A percentile compares a stretch with the other conserved stretches of the same genome.
Conservation (phyloP, 53 echinoderm and acorn worm species). For the Echinarachnius parma region DNA sequence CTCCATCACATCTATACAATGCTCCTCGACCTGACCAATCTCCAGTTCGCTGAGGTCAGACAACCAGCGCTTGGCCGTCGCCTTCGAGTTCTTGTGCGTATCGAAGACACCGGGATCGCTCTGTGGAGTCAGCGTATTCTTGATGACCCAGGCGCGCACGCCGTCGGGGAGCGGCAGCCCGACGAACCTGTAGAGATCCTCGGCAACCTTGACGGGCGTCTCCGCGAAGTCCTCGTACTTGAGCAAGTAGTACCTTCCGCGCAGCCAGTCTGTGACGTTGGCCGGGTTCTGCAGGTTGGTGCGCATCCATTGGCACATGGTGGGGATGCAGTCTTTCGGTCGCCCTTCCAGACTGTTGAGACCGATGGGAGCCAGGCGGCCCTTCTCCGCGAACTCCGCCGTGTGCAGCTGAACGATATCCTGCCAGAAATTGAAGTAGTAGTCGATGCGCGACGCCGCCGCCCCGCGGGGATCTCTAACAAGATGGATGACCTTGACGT, state of each 20-base stretch:
- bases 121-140: conserved; percentile 42
- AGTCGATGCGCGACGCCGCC: conserved; percentile 61
- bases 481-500: conserved; percentile 71
- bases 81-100: conserved; percentile 53
- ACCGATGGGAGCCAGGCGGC: conserved; percentile 17
- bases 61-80: conserved; percentile 55
- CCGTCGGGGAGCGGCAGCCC: conserved; percentile 39
- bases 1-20: conserved; percentile 62
- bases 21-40: conserved; percentile 38
- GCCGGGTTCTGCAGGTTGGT: conserved; percentile 17
- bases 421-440: conserved; percentile 9
- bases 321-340: conserved; percentile 6
- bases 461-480: conserved; percentile 71
- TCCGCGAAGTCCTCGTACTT: conserved; percentile 69
- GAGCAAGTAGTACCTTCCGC: conserved; percentile 60
- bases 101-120: conserved; percentile 26
- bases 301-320: conserved; percentile 69
- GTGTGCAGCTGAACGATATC: not conserved
- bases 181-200: conserved; percentile 67
- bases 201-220: conserved; percentile 47
- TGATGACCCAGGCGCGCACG: conserved; percentile 47
- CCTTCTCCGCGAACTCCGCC: not conserved
- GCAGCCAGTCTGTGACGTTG: conserved; percentile 57
- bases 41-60: conserved; percentile 44
- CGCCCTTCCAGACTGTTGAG: not conserved